Evolutionary conservation across 1,140 invertebrate species (phyloP), one percentile per base, ranked within the genome.

Genomic region (Atta texana): DNA sequence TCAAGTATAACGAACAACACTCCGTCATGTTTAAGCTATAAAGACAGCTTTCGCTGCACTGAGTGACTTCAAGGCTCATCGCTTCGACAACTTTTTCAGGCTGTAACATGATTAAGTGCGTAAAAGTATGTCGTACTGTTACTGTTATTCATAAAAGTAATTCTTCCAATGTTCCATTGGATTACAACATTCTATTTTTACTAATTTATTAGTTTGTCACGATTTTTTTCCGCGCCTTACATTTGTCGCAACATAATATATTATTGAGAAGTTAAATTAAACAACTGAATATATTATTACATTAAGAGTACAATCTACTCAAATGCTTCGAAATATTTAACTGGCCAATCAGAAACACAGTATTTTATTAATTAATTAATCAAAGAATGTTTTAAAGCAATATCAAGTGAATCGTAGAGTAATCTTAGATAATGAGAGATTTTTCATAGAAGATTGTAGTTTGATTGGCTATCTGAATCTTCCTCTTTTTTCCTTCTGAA

Each of bases 21-120:
- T 49, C 6, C 66, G 21, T n/a, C 18, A 14, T 39, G 66, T 72
- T 81, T 57, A n/a, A 81, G 34, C 34, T 44, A 28, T 71, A 44
- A 44, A 18, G 8, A 39, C 28, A 34, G 24, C 53, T 63, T 24
- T 44, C 28, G 44, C n/a, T 24, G 14, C 31, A 55, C 55, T 63
- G 28, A 44, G 18, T 34, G 5, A 24, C 63, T 51, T 69, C 34
- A 49, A 80, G 44, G 63, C 21, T 66, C 31, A 44, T 61, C 16
- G 57, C 39, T 31, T 78, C 28, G 16, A 64, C 18, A 64, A 77
- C 4, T 63, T 76, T 16, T 61, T 28, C 57, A 63, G 0, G 39
- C 16, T 14, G 31, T 44, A 59, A 24, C n/a, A 10, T 4, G 16
- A 44, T 21, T 14, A 21, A 28, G 21, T 21, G 8, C 16, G 57